Percentiles rank a stretch among this genome's conserved stretches.
Evolutionary conservation across 2,888 invertebrate genomes (phyloP).

Genomic region (Drosophila melanosoma): DNA sequence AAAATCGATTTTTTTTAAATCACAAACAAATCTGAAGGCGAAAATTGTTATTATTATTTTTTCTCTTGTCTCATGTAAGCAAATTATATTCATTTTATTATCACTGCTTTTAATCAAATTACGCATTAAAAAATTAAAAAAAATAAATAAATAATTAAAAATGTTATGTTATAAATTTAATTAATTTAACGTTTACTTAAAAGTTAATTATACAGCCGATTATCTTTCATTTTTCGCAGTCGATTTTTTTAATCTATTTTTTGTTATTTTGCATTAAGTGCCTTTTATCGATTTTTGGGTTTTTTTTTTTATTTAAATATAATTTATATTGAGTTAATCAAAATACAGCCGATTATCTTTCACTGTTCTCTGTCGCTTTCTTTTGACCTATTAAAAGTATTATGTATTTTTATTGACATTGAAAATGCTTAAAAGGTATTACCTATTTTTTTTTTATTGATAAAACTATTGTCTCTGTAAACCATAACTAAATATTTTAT

Average conservation of each 20-base stretch:
- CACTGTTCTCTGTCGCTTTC: slow-evolving; percentile 2
- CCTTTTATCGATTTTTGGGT: too few species aligned
- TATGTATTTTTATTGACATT: slow-evolving; percentile 56
- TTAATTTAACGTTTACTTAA: not conserved
- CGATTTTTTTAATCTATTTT: not conserved
- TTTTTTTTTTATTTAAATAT: not conserved
- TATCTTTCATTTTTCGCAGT: slow-evolving; percentile 17
- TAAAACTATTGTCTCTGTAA: slow-evolving; percentile 25
- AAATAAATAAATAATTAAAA: too few species aligned
- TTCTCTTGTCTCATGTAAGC: too few species aligned
- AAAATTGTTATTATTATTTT: too few species aligned
- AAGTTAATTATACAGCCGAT: not conserved
- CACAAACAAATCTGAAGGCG: too few species aligned
- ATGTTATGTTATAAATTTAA: too few species aligned
- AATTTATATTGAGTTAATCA: not conserved
- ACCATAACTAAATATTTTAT: slow-evolving; percentile 41
- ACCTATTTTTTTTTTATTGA: slow-evolving; percentile 19
- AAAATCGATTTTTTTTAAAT: too few species aligned
- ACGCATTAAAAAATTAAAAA: too few species aligned
- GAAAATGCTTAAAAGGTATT: slow-evolving; percentile 42
- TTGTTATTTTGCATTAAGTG: slow-evolving; percentile 30
- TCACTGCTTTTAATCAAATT: too few species aligned
- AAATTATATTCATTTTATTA: too few species aligned
- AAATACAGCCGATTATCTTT: slow-evolving; percentile 5
- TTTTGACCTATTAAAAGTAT: slow-evolving; percentile 13